Evolutionary conservation across 2,888 invertebrate species (phyloP).

Genomic region (Agrochola circellaris): DNA sequence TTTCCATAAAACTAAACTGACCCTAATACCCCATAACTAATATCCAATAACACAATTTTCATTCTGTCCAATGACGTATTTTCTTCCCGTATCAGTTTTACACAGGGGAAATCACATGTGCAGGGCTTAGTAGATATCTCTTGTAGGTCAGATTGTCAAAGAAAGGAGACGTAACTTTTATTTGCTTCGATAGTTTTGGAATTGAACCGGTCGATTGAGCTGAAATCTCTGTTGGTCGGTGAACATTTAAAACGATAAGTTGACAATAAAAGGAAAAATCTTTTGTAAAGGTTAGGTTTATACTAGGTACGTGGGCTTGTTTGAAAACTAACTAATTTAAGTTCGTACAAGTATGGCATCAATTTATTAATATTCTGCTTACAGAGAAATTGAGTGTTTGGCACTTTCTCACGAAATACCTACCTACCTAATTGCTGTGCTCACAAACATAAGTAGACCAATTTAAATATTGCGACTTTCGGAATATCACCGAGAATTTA

Average conservation of each 20-base stretch:
- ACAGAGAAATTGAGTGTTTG: neutral
- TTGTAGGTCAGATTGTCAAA: constrained; percentile 57
- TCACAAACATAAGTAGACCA: neutral
- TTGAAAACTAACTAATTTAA: too few species aligned
- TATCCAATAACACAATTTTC: constrained; percentile 35
- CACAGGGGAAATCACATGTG: constrained; percentile 67
- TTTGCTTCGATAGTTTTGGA: constrained; percentile 40
- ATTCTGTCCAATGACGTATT: constrained; percentile 37
- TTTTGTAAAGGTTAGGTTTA: neutral
- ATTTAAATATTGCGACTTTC: neutral
- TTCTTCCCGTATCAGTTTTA: constrained; percentile 51
- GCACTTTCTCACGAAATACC: neutral
- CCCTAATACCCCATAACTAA: neutral
- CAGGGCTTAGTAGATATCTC: constrained; percentile 44
- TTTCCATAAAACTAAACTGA: neutral
- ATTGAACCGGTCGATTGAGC: constrained; percentile 15
- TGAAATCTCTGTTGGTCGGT: neutral
- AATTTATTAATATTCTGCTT: neutral
- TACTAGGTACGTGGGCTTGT: neutral
- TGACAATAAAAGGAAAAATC: neutral
- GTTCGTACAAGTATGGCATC: too few species aligned
- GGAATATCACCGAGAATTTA: neutral
- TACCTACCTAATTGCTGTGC: neutral
- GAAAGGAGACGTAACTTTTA: constrained; percentile 34
- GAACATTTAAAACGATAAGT: neutral